Evolutionary conservation across 1,140 invertebrate species (phyloP).

Genomic region (Drosophila pachea): DNA sequence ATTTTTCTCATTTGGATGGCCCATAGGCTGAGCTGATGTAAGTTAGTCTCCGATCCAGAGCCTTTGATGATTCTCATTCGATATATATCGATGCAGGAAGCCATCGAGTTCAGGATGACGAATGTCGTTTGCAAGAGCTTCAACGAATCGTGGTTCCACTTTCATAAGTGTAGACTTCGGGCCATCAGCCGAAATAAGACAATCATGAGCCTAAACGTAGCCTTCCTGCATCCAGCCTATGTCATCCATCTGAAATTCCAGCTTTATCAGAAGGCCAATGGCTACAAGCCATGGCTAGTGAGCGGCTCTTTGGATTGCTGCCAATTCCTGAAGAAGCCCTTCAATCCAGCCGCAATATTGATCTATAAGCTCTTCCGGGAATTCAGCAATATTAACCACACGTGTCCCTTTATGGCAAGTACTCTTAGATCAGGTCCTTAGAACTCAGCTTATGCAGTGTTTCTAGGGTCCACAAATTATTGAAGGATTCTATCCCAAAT

Average conservation of each 20-base stretch:
- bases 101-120: conserved; percentile 13
- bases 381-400: conserved; percentile 34
- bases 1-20: too few species aligned
- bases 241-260: not conserved
- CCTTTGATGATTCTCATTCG: too few species aligned
- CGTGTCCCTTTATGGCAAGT: conserved; percentile 33
- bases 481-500: conserved; percentile 10
- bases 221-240: not conserved
- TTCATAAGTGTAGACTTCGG: conserved; percentile 21
- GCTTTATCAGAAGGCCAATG: conserved; percentile 25
- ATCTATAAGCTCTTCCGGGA: conserved; percentile 28
- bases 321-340: not conserved
- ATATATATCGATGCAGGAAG: not conserved
- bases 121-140: conserved; percentile 22
- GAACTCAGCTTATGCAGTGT: too few species aligned
- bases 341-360: conserved; percentile 6
- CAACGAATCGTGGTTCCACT: conserved; percentile 30
- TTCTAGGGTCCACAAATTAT: conserved; percentile 32
- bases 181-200: conserved; percentile 24
- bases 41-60: too few species aligned
- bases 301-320: conserved; percentile 26
- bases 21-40: too few species aligned
- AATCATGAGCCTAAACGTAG: conserved; percentile 6
- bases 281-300: conserved; percentile 47
- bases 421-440: too few species aligned